A percentile compares a stretch with the other conserved stretches of the same genome.
These are phyloP conservation scores for Chrysocyon brachyurus DNA, from an alignment of 2,797 vertebrate species.

Conservation along the genomic window DNA sequence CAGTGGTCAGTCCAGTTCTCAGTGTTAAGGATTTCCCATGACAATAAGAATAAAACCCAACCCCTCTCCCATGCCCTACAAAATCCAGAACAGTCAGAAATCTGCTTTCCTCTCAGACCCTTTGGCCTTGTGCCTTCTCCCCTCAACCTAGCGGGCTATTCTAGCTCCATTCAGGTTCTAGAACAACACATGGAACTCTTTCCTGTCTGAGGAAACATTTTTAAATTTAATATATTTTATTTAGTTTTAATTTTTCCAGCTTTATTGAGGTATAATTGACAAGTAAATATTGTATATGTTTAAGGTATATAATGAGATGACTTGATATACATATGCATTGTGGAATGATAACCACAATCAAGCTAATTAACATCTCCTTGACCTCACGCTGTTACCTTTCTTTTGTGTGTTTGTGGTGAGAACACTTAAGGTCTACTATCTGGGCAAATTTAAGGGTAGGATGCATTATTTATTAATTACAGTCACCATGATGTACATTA, in stretches of 20 bases:
- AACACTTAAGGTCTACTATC: not conserved
- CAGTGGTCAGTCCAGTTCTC: not conserved
- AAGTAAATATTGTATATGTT: not conserved
- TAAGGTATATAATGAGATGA: not conserved
- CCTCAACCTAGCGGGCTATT: not conserved
- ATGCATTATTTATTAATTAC: not conserved
- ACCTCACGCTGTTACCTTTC: no score
- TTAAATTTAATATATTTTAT: not conserved
- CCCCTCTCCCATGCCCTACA: not conserved
- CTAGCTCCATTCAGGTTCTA: not conserved
- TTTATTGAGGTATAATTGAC: not conserved
- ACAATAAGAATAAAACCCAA: not conserved
- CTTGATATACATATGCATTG: not conserved
- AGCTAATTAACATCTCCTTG: not conserved
- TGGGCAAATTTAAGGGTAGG: not conserved
- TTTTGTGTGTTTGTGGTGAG: not conserved
- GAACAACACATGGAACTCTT: not conserved
- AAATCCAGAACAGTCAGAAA: not conserved
- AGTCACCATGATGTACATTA: not conserved
- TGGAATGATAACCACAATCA: not conserved
- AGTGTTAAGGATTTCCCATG: not conserved
- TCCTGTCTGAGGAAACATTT: not conserved
- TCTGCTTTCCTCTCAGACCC: not conserved
- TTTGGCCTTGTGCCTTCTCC: not conserved
- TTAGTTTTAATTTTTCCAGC: not conserved